These are phyloP conservation scores for Ameiurus melas DNA, from an alignment of 2,113 vertebrate species.

Conservation along the genomic window DNA sequence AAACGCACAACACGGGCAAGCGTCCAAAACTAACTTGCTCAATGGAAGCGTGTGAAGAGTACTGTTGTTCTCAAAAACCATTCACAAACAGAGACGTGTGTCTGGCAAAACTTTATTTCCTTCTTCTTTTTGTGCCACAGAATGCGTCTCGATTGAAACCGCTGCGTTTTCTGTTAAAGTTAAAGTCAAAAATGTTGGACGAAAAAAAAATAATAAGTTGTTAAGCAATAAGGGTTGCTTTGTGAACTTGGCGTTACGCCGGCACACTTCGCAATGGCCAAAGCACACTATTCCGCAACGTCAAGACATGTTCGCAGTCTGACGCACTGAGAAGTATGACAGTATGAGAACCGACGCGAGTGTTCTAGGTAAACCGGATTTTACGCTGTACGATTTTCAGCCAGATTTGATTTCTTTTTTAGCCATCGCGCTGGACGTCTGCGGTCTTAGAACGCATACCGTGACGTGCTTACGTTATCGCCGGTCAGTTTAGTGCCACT, in stretches of 20 bases:
- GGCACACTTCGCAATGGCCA: background rate
- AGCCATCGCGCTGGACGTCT: background rate
- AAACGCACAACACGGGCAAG: background rate
- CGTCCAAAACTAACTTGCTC: background rate
- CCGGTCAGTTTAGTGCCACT: background rate
- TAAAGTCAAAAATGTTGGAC: no score
- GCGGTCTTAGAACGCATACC: background rate
- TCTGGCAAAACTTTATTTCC: background rate
- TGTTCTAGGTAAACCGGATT: background rate
- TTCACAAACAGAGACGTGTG: background rate
- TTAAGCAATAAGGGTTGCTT: background rate
- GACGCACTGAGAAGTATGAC: background rate
- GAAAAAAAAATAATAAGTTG: background rate
- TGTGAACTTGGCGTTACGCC: background rate
- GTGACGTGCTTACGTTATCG: background rate
- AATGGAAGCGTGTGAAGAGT: background rate
- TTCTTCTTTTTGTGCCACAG: background rate
- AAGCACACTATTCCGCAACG: background rate
- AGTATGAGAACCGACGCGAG: background rate
- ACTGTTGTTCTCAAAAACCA: background rate
- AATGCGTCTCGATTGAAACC: background rate
- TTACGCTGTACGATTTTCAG: background rate
- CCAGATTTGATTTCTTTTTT: background rate
- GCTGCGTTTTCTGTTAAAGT: no score
- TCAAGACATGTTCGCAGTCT: background rate